Conservation (phyloP, 2,888 invertebrate species). For the Stegophylla sp. region DNA sequence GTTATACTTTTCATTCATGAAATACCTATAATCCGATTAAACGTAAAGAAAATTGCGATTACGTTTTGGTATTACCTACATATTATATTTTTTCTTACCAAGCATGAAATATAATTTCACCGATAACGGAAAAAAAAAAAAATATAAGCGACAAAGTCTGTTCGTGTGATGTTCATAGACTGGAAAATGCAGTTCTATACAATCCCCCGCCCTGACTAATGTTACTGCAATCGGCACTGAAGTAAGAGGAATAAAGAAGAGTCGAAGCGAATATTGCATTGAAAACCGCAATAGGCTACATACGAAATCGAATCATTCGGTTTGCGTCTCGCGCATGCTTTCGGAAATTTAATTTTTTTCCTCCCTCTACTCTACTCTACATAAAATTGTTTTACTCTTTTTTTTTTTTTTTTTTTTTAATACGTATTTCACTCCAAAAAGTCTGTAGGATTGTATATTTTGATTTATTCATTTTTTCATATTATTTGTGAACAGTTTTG, state of each 20-base stretch:
- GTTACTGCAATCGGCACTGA: slow-evolving; percentile 45
- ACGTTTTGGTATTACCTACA: slow-evolving; percentile 6
- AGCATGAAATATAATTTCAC: slow-evolving; percentile 50
- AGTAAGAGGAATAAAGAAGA: slow-evolving; percentile 11
- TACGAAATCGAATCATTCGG: slow-evolving; percentile 54
- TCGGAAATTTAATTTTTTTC: slow-evolving; percentile 51
- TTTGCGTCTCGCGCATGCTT: slow-evolving; percentile 47
- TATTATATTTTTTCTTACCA: slow-evolving; percentile 10
- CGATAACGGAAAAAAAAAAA: slow-evolving; percentile 29
- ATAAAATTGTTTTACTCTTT: slow-evolving; percentile 41
- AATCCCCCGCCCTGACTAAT: slow-evolving; percentile 16
- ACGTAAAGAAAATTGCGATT: slow-evolving; percentile 19
- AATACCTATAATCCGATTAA: slow-evolving; percentile 38
- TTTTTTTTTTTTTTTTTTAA: slow-evolving; percentile 30
- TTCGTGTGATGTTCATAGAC: slow-evolving; percentile 54
- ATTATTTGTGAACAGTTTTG: slow-evolving; percentile 43
- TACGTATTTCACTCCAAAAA: slow-evolving; percentile 34
- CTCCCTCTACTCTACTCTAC: slow-evolving; percentile 12
- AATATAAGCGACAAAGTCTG: slow-evolving; percentile 41
- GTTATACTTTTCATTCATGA: neutral
- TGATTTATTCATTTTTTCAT: slow-evolving; percentile 41
- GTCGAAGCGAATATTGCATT: slow-evolving; percentile 41
- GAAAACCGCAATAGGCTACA: slow-evolving; percentile 50
- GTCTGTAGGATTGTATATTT: slow-evolving; percentile 47
- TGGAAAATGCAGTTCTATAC: slow-evolving; percentile 58